Conservation (phyloP, 2,888 invertebrate genomes). For the Acleris emargana region DNA sequence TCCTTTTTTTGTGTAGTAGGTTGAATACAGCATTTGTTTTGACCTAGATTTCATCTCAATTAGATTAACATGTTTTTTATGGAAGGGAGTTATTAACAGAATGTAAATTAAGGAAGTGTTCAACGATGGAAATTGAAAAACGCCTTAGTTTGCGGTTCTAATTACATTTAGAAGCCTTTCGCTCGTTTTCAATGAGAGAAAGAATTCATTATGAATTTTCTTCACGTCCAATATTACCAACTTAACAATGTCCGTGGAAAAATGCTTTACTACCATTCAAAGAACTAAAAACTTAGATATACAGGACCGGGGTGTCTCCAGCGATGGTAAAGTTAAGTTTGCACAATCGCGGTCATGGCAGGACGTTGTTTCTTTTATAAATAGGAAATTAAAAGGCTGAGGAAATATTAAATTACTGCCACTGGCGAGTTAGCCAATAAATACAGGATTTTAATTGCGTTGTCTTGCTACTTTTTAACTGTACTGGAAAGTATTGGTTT, state of each 20-base stretch:
- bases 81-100: too few species aligned
- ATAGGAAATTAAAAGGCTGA: conserved; percentile 24
- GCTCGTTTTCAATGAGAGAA: conserved; percentile 12
- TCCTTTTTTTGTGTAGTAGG: too few species aligned
- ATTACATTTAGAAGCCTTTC: conserved; percentile 21
- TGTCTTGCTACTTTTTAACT: too few species aligned
- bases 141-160: conserved; percentile 1
- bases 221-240: conserved; percentile 19
- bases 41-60: too few species aligned
- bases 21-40: too few species aligned
- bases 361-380: conserved; percentile 26
- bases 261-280: conserved; percentile 3
- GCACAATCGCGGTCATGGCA: conserved; percentile 13
- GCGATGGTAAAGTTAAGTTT: conserved; percentile 13
- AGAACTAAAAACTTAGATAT: not conserved
- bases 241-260: conserved; percentile 1
- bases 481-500: too few species aligned
- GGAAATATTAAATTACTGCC: conserved; percentile 17
- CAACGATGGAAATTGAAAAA: conserved; percentile 8
- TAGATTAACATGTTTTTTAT: too few species aligned
- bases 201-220: conserved; percentile 22
- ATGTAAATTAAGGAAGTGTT: conserved; percentile 2
- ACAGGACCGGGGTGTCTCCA: not conserved
- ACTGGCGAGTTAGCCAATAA: conserved; percentile 1
- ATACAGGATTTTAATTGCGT: not conserved